Evolutionary conservation across 2,888 invertebrate species (phyloP).

Genomic region (Xanthorhoe spadicearia): DNA sequence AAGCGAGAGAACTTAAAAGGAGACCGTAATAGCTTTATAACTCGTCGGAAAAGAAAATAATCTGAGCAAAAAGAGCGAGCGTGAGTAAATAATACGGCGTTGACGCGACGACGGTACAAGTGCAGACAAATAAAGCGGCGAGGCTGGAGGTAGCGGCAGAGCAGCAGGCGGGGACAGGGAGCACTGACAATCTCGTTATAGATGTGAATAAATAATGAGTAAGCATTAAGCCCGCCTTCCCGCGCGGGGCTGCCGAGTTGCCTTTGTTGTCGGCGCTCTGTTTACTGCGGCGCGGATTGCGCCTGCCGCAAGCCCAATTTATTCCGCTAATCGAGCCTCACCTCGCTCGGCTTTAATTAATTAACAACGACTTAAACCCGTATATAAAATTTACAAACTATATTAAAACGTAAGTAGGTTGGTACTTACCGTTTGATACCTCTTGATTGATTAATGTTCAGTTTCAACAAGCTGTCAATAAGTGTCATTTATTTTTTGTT

Average conservation of each 20-base stretch:
- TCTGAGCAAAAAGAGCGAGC: constrained; percentile 66
- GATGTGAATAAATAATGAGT: constrained; percentile 83
- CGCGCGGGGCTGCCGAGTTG: constrained; percentile 64
- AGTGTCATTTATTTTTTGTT: too few species aligned
- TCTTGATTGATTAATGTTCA: too few species aligned
- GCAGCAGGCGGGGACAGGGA: constrained; percentile 60
- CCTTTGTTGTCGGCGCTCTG: constrained; percentile 78
- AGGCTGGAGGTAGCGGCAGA: constrained; percentile 57
- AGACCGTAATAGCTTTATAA: constrained; percentile 68
- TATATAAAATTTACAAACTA: constrained; percentile 61
- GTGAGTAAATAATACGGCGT: constrained; percentile 59
- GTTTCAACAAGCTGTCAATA: too few species aligned
- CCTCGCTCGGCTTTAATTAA: constrained; percentile 77
- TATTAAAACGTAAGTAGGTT: constrained; percentile 32
- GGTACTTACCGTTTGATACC: not conserved
- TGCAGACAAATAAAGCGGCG: constrained; percentile 65
- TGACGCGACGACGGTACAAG: constrained; percentile 50
- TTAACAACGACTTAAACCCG: constrained; percentile 72
- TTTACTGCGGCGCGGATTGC: constrained; percentile 75
- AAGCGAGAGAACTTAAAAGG: constrained; percentile 56
- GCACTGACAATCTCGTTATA: constrained; percentile 81
- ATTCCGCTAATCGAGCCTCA: constrained; percentile 79
- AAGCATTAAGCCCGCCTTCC: constrained; percentile 74
- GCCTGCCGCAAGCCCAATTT: constrained; percentile 77
- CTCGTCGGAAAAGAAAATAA: constrained; percentile 67